Conservation (phyloP, 2,797 vertebrate genomes). For the Sarcoramphus papa region DNA sequence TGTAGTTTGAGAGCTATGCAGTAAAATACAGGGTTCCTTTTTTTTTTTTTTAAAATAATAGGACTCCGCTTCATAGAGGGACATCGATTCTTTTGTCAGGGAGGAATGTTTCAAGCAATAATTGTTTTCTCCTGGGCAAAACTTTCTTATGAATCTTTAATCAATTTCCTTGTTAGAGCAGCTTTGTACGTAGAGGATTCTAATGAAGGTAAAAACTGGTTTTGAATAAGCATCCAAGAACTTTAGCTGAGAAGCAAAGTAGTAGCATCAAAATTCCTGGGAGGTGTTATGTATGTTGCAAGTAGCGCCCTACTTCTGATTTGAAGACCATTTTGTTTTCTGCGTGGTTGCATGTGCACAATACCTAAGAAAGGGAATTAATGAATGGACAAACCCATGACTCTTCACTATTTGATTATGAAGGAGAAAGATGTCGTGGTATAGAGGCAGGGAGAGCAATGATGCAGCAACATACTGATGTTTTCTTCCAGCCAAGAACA, state of each 20-base stretch:
- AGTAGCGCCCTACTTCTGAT: not conserved
- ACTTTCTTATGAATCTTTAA: slow-evolving; percentile 32
- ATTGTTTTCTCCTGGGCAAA: not conserved
- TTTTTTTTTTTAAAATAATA: not conserved
- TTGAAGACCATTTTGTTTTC: not conserved
- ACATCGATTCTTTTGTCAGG: not conserved
- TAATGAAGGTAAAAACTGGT: not conserved
- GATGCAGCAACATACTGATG: not conserved
- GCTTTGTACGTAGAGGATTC: not conserved
- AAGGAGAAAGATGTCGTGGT: not conserved
- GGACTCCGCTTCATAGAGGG: not conserved
- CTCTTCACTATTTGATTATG: not conserved
- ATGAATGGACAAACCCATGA: not conserved
- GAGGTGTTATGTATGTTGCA: not conserved
- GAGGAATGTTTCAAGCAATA: not conserved
- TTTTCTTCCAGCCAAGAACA: not conserved
- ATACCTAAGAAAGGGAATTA: not conserved
- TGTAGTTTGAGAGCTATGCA: not conserved
- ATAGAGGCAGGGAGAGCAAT: not conserved
- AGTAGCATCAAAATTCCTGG: not conserved
- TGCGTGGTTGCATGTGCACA: not conserved
- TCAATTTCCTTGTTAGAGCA: not conserved
- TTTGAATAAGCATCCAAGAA: not conserved
- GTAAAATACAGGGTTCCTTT: not conserved
- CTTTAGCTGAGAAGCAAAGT: not conserved